phyloP scores from a whole-genome alignment of 2,888 invertebrate species.

The Tetranychus piercei region DNA sequence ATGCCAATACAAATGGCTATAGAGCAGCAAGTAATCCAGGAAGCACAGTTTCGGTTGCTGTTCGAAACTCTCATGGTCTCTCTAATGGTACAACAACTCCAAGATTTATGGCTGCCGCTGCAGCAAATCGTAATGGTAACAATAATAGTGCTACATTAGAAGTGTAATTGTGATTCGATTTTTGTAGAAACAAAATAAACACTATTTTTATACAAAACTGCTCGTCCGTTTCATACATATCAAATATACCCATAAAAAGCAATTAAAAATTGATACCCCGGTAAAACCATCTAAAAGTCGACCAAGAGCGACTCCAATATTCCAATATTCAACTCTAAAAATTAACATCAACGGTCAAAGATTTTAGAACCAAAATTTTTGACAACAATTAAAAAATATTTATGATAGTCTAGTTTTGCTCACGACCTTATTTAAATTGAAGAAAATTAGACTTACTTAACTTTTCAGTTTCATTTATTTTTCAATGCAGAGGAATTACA shows the following conservation, averaged over 20 bases:
- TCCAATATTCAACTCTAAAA: no score
- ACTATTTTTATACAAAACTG: neutral
- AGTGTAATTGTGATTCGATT: neutral
- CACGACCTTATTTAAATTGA: no score
- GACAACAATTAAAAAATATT: no score
- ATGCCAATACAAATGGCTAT: slow-evolving; percentile 23
- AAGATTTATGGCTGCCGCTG: neutral
- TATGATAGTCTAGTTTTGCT: no score
- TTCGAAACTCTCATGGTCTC: slow-evolving; percentile 3
- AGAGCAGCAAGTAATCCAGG: neutral
- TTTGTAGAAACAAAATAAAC: neutral
- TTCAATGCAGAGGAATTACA: no score
- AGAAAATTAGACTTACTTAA: no score
- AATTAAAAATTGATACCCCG: no score
- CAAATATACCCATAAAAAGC: neutral
- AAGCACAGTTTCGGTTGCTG: slow-evolving; percentile 16
- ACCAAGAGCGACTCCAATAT: no score
- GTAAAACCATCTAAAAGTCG: no score
- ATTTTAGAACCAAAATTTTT: no score
- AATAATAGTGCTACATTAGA: slow-evolving; percentile 10
- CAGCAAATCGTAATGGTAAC: slow-evolving; percentile 3
- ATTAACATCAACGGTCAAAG: no score
- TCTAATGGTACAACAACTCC: slow-evolving; percentile 11
- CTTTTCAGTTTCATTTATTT: no score
- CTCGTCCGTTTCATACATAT: neutral